phyloP scores from a whole-genome alignment of 1,140 invertebrate species.

The Daktulosphaira vitifoliae region DNA sequence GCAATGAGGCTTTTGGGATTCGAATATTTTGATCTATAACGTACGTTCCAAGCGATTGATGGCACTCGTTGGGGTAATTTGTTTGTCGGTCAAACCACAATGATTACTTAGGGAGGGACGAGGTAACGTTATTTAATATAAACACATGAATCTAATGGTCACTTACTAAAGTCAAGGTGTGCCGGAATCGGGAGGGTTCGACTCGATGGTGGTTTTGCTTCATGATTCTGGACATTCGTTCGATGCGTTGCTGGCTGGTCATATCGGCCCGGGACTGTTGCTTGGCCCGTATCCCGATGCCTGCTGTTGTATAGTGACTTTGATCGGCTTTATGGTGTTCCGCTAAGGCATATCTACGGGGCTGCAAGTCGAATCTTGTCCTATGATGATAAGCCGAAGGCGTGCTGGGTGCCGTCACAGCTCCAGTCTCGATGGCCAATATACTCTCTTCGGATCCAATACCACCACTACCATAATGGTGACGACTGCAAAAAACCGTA shows the following conservation, averaged over 20 bases:
- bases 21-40: too few species aligned
- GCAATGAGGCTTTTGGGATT: too few species aligned
- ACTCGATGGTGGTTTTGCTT: conserved; percentile 42
- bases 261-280: conserved; percentile 41
- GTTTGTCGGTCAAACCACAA: too few species aligned
- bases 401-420: conserved; percentile 31
- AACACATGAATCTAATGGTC: too few species aligned
- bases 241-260: conserved; percentile 52
- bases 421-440: conserved; percentile 39
- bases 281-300: too few species aligned
- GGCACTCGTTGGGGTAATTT: too few species aligned
- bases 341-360: neutral
- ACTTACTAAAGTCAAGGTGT: conserved; percentile 6
- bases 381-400: conserved; percentile 26
- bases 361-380: conserved; percentile 37
- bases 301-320: too few species aligned
- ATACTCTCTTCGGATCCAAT: conserved; percentile 38
- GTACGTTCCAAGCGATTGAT: too few species aligned
- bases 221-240: conserved; percentile 56
- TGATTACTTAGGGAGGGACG: too few species aligned
- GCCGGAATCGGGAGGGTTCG: neutral
- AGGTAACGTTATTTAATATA: too few species aligned
- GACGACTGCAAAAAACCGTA: conserved; percentile 52
- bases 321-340: neutral
- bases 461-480: conserved; percentile 40